Evolutionary conservation across 2,888 invertebrate species (phyloP).

Genomic region (Pandemis heparana): DNA sequence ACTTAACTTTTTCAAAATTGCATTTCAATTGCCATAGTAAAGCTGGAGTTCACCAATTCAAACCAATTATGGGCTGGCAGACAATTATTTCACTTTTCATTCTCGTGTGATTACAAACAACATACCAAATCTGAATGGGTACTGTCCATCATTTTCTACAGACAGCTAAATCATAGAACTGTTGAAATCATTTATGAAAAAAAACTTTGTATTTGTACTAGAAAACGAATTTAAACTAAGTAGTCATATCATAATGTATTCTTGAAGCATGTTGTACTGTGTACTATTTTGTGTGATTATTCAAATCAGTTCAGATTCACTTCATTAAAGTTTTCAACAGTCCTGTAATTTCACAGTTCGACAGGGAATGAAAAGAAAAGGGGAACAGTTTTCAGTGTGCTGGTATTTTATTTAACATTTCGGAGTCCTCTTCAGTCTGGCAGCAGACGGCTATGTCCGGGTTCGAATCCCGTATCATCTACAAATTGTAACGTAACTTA

Average conservation of each 20-base stretch:
- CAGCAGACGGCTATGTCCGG: background rate
- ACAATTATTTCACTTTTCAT: background rate
- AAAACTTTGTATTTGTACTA: background rate
- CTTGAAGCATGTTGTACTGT: too few species aligned
- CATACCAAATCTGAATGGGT: background rate
- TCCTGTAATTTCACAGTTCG: background rate
- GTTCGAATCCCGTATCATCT: background rate
- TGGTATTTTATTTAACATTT: background rate
- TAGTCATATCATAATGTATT: too few species aligned
- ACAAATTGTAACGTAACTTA: background rate
- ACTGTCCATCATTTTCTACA: background rate
- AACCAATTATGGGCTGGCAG: background rate
- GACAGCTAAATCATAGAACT: background rate
- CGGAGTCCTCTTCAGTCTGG: background rate
- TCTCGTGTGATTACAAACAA: background rate
- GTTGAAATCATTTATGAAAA: background rate
- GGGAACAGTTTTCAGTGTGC: background rate
- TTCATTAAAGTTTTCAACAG: background rate
- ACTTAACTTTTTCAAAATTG: background rate
- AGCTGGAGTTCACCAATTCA: background rate
- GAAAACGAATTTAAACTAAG: too few species aligned
- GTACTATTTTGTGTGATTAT: background rate
- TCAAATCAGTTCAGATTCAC: background rate
- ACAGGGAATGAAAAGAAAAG: background rate
- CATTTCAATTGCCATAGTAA: background rate